A percentile compares a stretch with the other conserved stretches of the same genome.
Evolutionary conservation across 2,797 vertebrate genomes (phyloP).

Genomic region (Cirrhinus mrigala): DNA sequence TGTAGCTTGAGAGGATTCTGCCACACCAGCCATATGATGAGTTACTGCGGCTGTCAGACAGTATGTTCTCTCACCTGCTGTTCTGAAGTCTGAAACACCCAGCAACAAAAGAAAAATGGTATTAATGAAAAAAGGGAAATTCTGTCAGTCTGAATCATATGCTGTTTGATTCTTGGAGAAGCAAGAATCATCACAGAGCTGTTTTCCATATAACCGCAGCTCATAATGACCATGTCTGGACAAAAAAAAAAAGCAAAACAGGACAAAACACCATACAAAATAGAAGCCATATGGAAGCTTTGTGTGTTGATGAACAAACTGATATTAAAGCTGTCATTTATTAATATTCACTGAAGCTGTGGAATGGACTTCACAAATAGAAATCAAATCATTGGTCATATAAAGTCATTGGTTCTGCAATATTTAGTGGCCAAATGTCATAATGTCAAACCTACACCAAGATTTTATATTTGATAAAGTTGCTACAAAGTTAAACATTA

Average conservation of each 20-base stretch:
- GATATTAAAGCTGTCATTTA: not conserved
- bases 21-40: not conserved
- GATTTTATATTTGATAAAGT: too few relatives aligned
- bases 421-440: not conserved
- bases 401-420: not conserved
- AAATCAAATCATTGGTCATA: not conserved
- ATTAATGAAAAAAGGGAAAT: not conserved
- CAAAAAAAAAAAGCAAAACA: too few relatives aligned
- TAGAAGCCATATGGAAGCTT: not conserved
- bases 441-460: too few relatives aligned
- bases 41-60: conserved; percentile 15
- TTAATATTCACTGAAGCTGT: not conserved
- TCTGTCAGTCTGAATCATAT: not conserved
- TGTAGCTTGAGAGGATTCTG: conserved; percentile 24
- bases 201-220: not conserved
- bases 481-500: too few relatives aligned
- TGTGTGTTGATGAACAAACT: not conserved
- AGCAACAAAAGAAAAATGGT: not conserved
- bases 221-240: not conserved
- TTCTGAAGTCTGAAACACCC: conserved; percentile 13
- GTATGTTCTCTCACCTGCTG: not conserved
- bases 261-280: not conserved
- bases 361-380: not conserved
- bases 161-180: not conserved
- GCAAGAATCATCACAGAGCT: not conserved